Percentiles rank a stretch among this genome's conserved stretches.
These are phyloP conservation scores for Pseudomyrmex pallidus DNA, from an alignment of 1,140 invertebrate species.

Conservation along the genomic window DNA sequence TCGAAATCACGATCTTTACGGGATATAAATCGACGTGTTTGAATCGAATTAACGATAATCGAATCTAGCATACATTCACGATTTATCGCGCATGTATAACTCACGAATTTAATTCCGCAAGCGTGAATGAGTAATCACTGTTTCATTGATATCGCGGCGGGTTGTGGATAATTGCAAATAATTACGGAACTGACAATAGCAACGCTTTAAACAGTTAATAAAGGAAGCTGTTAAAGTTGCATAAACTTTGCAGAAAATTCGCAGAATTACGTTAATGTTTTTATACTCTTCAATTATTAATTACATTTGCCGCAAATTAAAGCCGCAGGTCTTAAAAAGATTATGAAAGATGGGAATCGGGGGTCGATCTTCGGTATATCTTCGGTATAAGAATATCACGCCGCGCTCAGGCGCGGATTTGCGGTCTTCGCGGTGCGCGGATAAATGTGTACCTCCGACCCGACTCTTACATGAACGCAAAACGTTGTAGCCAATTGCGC, in stretches of 20 bases:
- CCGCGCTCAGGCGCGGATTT: constrained; percentile 12
- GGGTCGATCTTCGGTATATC: no score
- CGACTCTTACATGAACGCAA: constrained; percentile 28
- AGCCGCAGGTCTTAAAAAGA: constrained; percentile 34
- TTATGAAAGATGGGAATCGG: constrained; percentile 67
- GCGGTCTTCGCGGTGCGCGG: constrained; percentile 34
- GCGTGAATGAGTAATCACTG: background rate
- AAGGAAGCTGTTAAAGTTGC: constrained; percentile 41
- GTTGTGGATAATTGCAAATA: background rate
- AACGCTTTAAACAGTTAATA: constrained; percentile 36
- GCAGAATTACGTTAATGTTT: no score
- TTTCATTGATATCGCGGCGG: background rate
- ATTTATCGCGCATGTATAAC: background rate
- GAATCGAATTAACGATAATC: background rate
- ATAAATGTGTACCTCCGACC: constrained; percentile 23
- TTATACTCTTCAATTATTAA: no score
- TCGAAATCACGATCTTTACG: constrained; percentile 3
- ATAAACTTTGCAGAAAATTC: background rate
- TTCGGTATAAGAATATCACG: constrained; percentile 20
- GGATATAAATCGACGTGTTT: background rate
- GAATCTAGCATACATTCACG: background rate
- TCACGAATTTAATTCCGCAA: background rate
- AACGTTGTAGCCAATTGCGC: constrained; percentile 69
- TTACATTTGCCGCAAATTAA: background rate
- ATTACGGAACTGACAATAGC: background rate